phyloP scores from a whole-genome alignment of 1,140 invertebrate genomes.

The Leptonema lineaticorne region DNA sequence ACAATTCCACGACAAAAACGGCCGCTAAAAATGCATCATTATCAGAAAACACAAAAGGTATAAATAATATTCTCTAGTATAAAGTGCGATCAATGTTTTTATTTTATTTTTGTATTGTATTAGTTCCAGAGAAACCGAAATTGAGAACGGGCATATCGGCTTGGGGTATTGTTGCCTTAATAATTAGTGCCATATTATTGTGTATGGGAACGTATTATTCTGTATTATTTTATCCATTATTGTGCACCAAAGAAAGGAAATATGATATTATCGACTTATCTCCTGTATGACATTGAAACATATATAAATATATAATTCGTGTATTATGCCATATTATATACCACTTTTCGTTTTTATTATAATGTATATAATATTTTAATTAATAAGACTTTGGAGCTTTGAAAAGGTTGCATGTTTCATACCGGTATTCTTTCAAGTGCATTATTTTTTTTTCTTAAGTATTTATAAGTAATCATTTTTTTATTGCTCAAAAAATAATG shows the following conservation, averaged over 20 bases:
- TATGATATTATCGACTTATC: conserved; percentile 62
- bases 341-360: no score
- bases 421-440: no score
- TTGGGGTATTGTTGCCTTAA: conserved; percentile 60
- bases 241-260: conserved; percentile 60
- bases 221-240: conserved; percentile 61
- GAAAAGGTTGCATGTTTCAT: no score
- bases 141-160: conserved; percentile 55
- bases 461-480: no score
- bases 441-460: no score
- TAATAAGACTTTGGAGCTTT: no score
- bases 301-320: no score
- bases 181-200: conserved; percentile 56
- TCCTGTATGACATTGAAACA: no score
- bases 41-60: not conserved
- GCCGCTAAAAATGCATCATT: not conserved
- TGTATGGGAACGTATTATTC: conserved; percentile 61
- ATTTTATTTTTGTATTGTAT: not conserved
- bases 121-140: not conserved
- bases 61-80: not conserved
- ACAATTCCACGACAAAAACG: not conserved
- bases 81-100: no score
- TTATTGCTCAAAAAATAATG: no score
- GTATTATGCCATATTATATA: no score
- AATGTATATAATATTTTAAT: no score